Evolutionary conservation across 1,140 invertebrate genomes (phyloP).

Genomic region (Drosophila bocqueti): DNA sequence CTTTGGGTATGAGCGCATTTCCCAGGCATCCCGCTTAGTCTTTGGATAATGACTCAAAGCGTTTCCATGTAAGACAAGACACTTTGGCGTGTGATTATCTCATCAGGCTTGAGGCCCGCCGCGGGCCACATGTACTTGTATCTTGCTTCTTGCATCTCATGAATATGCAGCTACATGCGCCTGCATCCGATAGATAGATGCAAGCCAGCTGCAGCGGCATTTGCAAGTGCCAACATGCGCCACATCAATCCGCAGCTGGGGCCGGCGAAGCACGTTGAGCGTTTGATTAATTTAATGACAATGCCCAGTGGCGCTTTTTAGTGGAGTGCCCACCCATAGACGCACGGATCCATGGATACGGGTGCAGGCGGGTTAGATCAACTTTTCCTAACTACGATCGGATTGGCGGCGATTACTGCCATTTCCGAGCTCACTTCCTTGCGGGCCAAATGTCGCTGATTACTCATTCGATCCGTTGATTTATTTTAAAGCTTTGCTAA

Average conservation of each 20-base stretch:
- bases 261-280: slow-evolving; percentile 63
- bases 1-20: slow-evolving; percentile 10
- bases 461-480: slow-evolving; percentile 35
- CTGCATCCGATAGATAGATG: slow-evolving; percentile 53
- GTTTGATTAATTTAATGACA: slow-evolving; percentile 81
- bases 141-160: slow-evolving; percentile 13
- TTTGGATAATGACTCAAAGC: slow-evolving; percentile 35
- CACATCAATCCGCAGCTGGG: slow-evolving; percentile 43
- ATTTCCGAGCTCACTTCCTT: slow-evolving; percentile 12
- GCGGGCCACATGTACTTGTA: slow-evolving; percentile 32
- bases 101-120: slow-evolving; percentile 58
- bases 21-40: slow-evolving; percentile 30
- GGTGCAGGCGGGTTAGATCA: slow-evolving; percentile 41
- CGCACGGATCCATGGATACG: neutral
- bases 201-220: slow-evolving; percentile 49
- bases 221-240: slow-evolving; percentile 76
- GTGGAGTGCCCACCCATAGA: slow-evolving; percentile 42
- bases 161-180: slow-evolving; percentile 19
- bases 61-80: slow-evolving; percentile 65
- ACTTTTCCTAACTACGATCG: slow-evolving; percentile 22
- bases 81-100: slow-evolving; percentile 72
- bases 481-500: slow-evolving; percentile 29
- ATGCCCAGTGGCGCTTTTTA: slow-evolving; percentile 64
- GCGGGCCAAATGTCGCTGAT: slow-evolving; percentile 1
- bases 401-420: neutral